Percentiles rank a stretch among this genome's conserved stretches.
Conservation (phyloP, 2,888 invertebrate species). For the Lepidochitona cinerea region DNA sequence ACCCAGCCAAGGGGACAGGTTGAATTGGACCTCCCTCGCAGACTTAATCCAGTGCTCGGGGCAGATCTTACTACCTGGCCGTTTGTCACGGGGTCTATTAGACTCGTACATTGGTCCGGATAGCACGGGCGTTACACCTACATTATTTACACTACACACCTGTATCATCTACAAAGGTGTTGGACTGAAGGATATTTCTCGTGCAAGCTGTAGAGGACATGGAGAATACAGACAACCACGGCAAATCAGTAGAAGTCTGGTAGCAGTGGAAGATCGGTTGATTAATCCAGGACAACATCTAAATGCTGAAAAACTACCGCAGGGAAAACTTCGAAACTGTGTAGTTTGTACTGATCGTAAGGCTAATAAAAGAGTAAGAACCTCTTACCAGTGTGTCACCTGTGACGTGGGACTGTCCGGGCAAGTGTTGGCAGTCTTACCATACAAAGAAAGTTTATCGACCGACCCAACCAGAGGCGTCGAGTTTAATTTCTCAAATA, state of each 20-base stretch:
- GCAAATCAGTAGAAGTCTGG: neutral
- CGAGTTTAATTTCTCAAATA: too few relatives aligned
- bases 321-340: neutral
- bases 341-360: neutral
- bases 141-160: too few relatives aligned
- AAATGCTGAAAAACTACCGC: neutral
- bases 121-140: too few relatives aligned
- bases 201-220: neutral
- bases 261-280: neutral
- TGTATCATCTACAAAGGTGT: neutral
- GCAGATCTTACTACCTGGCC: too few relatives aligned
- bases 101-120: too few relatives aligned
- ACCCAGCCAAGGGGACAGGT: too few relatives aligned
- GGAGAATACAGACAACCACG: neutral
- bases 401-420: neutral
- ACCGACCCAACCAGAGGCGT: too few relatives aligned
- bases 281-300: neutral
- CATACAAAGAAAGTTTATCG: too few relatives aligned
- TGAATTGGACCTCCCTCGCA: too few relatives aligned
- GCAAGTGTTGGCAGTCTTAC: neutral
- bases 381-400: neutral
- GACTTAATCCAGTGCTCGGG: too few relatives aligned
- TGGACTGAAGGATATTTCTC: neutral
- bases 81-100: too few relatives aligned
- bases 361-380: neutral